phyloP scores from a whole-genome alignment of 2,888 invertebrate genomes.

The Mantis religiosa region DNA sequence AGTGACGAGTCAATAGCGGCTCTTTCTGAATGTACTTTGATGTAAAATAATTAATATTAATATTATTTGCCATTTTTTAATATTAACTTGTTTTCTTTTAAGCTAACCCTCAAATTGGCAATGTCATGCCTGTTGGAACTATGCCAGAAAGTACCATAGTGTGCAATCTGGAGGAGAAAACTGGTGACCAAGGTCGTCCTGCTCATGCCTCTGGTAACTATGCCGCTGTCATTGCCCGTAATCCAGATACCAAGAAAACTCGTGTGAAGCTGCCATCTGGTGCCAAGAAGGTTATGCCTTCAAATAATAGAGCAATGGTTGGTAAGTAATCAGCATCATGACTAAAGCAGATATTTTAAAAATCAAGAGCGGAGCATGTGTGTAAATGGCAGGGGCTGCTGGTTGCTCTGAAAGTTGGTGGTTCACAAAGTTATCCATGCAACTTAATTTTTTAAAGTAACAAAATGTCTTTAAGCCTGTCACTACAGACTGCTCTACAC shows the following conservation, averaged over 20 bases:
- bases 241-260: slow-evolving; percentile 94
- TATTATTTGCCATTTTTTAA: neutral
- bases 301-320: slow-evolving; percentile 99
- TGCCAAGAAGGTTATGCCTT: slow-evolving; percentile 96
- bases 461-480: too few species aligned
- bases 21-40: slow-evolving; percentile 38
- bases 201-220: slow-evolving; percentile 98
- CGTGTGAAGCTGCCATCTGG: slow-evolving; percentile 98
- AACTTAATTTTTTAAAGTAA: too few species aligned
- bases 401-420: too few species aligned
- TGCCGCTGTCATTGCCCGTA: slow-evolving; percentile 98
- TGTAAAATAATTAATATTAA: neutral
- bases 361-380: too few species aligned
- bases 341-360: too few species aligned
- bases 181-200: slow-evolving; percentile 95
- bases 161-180: slow-evolving; percentile 98
- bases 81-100: slow-evolving; percentile 32
- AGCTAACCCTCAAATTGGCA: slow-evolving; percentile 76
- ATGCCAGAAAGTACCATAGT: slow-evolving; percentile 99
- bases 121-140: slow-evolving; percentile 95
- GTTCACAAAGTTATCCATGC: too few species aligned
- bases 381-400: too few species aligned
- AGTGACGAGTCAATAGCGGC: slow-evolving; percentile 40
- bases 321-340: slow-evolving; percentile 60
- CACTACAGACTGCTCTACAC: too few species aligned